Base-by-base conservation (phyloP, 1,140 invertebrate genomes). In the Anoplolepis gracilipes region DNA sequence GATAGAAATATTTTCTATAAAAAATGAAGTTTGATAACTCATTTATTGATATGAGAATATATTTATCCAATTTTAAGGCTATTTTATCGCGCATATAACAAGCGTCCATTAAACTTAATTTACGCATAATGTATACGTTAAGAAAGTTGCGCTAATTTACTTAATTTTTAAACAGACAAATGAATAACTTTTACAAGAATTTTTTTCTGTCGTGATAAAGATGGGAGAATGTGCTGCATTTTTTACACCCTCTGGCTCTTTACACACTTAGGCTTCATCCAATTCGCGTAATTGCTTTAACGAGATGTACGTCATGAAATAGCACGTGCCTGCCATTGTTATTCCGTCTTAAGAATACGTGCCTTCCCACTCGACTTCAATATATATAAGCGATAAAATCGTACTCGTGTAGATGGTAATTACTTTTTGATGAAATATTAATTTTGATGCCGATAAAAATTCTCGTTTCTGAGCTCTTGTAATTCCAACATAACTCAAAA, bases 201-300 rank as follows among this genome's bases (percentile, higher is more conserved):
- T 28, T 79, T 79, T 65, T 78, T 53, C 11, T n/a, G 53, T 62
- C 39, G 30, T 25, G 73, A 61, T 62, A 55, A 42, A 4, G 11
- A 79, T 10, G 10, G 49, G 2, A 42, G n/a, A 36, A 69, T 28
- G 19, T 16, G 16, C 11, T 22, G 28, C n/a, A 1, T 33, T 49
- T 49, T 49, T 19, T 49, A 7, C 19, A 25, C 46, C 36, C 22
- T 22, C 22, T 33, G n/a, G 16, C 36, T 39, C 53, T 0, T 81
- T 57, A 36, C 62, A 10, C 22, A 1, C 78, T 59, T 13, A 73
- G 67, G 36, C 53, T 82, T 73, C 67, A 73, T 73, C 67, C 53
- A 73, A 82, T 82, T 82, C 53, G 39, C 67, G 22, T 82, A 82
- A 82, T 82, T 82, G 55, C 65, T 61, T 82, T 82, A 82, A 82